Evolutionary conservation across 2,888 invertebrate genomes (phyloP).

Genomic region (Pseudococcus viburni): DNA sequence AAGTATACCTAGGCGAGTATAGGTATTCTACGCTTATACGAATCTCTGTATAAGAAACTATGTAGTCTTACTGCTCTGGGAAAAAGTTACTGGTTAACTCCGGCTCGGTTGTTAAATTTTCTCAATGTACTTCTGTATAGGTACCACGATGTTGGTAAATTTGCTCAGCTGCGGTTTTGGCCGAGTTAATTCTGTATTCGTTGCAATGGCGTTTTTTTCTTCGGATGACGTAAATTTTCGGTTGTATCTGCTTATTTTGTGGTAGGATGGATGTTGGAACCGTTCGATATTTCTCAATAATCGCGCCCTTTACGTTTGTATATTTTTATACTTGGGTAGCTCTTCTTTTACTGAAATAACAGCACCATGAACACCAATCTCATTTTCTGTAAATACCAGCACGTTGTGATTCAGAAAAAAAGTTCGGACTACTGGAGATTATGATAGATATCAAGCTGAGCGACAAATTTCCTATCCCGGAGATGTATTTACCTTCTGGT

Average conservation of each 20-base stretch:
- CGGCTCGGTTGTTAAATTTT: background rate
- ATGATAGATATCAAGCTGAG: background rate
- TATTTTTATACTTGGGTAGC: slow-evolving; percentile 37
- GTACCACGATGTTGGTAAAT: background rate
- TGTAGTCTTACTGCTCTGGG: background rate
- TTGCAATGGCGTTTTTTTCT: slow-evolving; percentile 4
- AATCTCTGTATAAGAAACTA: background rate
- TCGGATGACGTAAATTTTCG: background rate
- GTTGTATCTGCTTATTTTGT: background rate
- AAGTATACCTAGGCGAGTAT: background rate
- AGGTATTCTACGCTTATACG: background rate
- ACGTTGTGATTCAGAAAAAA: background rate
- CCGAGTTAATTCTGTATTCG: background rate
- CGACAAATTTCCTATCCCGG: background rate
- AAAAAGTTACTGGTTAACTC: background rate
- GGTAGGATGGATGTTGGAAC: background rate
- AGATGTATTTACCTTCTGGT: slow-evolving; percentile 78
- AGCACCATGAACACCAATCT: slow-evolving; percentile 65
- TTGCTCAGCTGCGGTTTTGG: background rate
- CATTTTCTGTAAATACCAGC: slow-evolving; percentile 60
- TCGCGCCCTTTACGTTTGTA: background rate
- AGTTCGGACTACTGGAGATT: background rate
- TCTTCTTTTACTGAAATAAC: slow-evolving; percentile 59
- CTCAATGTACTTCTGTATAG: background rate
- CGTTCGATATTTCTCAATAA: background rate